Percentiles rank a stretch among this genome's conserved stretches.
Evolutionary conservation across 2,113 vertebrate species (phyloP).

Genomic region (Callipepla squamata): DNA sequence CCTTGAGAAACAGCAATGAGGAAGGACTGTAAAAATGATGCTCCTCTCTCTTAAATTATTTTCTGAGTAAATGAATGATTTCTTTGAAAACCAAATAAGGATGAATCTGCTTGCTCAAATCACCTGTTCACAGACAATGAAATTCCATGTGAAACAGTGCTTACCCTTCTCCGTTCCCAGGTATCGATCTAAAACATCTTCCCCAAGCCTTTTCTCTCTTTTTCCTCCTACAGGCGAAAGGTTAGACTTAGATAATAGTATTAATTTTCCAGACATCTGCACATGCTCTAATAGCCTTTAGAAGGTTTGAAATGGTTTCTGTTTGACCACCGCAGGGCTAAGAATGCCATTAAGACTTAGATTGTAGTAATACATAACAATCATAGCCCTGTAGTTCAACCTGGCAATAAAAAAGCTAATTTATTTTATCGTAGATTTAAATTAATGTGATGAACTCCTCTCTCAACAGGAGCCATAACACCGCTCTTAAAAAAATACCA

Average conservation of each 20-base stretch:
- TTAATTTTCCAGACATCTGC: conserved; percentile 86
- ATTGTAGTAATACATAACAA: conserved; percentile 77
- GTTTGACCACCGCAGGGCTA: conserved; percentile 79
- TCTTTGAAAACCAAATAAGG: conserved; percentile 26
- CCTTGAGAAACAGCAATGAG: conserved; percentile 59
- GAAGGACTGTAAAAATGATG: conserved; percentile 27
- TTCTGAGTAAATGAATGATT: conserved; percentile 57
- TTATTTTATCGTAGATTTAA: conserved; percentile 75
- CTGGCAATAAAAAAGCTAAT: conserved; percentile 74
- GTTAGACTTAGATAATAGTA: conserved; percentile 80
- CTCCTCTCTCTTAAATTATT: conserved; percentile 45
- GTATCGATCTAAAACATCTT: conserved; percentile 77
- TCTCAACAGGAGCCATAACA: conserved; percentile 18
- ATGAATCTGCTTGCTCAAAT: conserved; percentile 43
- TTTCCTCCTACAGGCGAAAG: conserved; percentile 77
- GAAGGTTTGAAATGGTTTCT: conserved; percentile 77
- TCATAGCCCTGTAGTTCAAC: conserved; percentile 64
- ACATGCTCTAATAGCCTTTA: conserved; percentile 83
- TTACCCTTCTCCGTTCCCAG: conserved; percentile 51
- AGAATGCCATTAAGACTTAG: conserved; percentile 78
- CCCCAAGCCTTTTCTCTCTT: conserved; percentile 67
- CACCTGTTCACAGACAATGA: conserved; percentile 1
- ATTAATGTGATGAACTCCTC: conserved; percentile 66
- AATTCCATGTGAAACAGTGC: conserved; percentile 49
- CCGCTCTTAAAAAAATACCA: conserved; percentile 13